Evolutionary conservation across 2,888 invertebrate species (phyloP).

Genomic region (Calliphora vomitoria): DNA sequence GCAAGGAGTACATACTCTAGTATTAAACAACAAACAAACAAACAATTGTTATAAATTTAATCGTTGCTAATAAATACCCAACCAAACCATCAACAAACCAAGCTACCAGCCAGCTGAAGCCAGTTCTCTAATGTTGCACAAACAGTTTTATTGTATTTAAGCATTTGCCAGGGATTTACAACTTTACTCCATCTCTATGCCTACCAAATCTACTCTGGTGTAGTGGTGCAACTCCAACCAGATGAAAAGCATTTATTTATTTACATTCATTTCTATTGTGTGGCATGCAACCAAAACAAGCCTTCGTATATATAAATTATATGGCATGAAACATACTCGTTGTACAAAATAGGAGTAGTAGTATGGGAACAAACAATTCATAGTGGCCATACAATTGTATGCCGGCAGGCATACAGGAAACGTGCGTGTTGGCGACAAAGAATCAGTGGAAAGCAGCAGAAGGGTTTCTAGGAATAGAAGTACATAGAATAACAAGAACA

Average conservation of each 20-base stretch:
- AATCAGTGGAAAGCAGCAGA: background rate
- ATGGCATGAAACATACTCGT: slow-evolving; percentile 1
- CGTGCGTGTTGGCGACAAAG: slow-evolving; percentile 56
- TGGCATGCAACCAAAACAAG: slow-evolving; percentile 28
- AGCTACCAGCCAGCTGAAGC: slow-evolving; percentile 14
- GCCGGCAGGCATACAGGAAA: slow-evolving; percentile 63
- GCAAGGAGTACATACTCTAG: slow-evolving; percentile 45
- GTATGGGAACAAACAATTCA: slow-evolving; percentile 9
- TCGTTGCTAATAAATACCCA: slow-evolving; percentile 9
- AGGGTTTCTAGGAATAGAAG: background rate
- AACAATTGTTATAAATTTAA: slow-evolving; percentile 41
- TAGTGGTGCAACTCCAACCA: slow-evolving; percentile 11
- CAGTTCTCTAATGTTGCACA: background rate
- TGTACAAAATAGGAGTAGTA: background rate
- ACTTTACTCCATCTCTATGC: background rate
- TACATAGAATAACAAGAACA: background rate
- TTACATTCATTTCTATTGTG: background rate
- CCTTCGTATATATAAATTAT: slow-evolving; percentile 30
- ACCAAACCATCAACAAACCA: slow-evolving; percentile 8
- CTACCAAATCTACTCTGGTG: background rate
- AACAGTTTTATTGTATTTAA: slow-evolving; percentile 22
- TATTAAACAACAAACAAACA: background rate
- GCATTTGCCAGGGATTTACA: slow-evolving; percentile 22
- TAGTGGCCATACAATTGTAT: slow-evolving; percentile 39
- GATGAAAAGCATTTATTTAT: slow-evolving; percentile 18